Base-by-base conservation (phyloP, 2,888 invertebrate genomes). In the Anagyrus pseudococci region DNA sequence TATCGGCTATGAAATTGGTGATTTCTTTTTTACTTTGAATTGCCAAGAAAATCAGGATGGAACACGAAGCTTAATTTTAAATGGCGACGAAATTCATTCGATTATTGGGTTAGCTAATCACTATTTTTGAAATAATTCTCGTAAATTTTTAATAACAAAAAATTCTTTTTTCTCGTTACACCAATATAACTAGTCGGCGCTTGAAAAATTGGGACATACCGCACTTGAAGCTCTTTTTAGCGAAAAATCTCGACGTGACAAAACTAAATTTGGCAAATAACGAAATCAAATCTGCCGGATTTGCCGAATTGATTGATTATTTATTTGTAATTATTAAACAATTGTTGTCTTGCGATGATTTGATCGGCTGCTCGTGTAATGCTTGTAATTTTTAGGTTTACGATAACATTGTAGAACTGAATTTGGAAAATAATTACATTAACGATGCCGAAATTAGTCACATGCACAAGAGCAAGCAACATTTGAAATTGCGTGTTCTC, bases 341-440 rank as follows among this genome's bases (percentile, higher is more conserved):
- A 40, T 26, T 7, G 3, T 25, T 22, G 23, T n/a, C 7, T 46
- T 22, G n/a, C 15, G 29, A n/a, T 13, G 29, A 20, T 44, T 6
- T 17, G 29, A 17, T 17, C 29, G 8, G 23, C 29, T 29, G 17
- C 2, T 10, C 13, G 4, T 26, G 7, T 25, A 26, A 19, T 26
- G 29, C 47, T 40, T 26, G 55, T 44, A 2, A 33, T 52, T 69
- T 82, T 0, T 80, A 84, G 73, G 75, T 79, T 0, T 72, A 83
- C 54, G 84, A 86, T 0, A 82, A 84, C 59, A 64, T 88, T 0
- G 70, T 78, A 1, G 82, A 86, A 68, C 70, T 89, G 20, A 86
- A 87, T 72, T 71, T 88, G 1, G 84, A 84, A 81, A 84, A 85
- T 58, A 88, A 88, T 67, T 76, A 85, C 49, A 74, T 89, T 41